Percentiles rank a stretch among this genome's conserved stretches.
phyloP scores from a whole-genome alignment of 2,888 invertebrate species.

The Leuctra nigra region DNA sequence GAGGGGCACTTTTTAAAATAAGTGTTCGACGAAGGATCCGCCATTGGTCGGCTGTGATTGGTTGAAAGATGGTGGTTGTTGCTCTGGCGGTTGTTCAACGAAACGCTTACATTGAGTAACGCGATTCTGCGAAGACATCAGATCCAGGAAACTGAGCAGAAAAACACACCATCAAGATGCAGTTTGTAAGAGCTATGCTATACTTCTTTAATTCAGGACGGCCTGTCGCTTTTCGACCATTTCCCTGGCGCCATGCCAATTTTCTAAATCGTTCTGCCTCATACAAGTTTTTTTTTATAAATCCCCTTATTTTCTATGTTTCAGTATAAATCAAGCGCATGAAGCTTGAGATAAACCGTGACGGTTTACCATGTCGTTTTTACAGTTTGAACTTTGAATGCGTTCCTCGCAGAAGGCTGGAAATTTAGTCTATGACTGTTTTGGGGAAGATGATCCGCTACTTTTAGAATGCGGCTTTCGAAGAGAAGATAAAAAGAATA shows the following conservation, averaged over 20 bases:
- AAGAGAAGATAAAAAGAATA: conserved; percentile 9
- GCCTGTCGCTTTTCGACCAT: conserved; percentile 23
- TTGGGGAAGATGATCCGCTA: conserved; percentile 11
- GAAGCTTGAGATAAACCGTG: conserved; percentile 17
- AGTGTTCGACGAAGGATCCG: no score
- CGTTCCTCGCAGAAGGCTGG: conserved; percentile 8
- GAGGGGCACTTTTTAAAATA: no score
- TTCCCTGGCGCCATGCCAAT: conserved; percentile 21
- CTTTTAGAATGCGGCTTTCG: conserved; percentile 4
- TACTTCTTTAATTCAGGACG: conserved; percentile 19
- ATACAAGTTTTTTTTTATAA: conserved; percentile 8
- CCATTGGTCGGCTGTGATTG: no score
- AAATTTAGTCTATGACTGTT: conserved; percentile 15
- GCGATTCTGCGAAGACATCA: no score
- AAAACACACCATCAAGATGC: conserved; percentile 19
- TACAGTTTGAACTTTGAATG: conserved; percentile 17
- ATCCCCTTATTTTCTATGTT: conserved; percentile 17
- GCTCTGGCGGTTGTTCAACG: no score
- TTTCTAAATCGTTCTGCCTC: conserved; percentile 22
- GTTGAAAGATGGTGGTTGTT: no score
- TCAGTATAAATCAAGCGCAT: conserved; percentile 22
- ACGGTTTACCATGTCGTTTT: conserved; percentile 17
- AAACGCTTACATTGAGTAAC: no score
- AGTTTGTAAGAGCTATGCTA: conserved; percentile 11
- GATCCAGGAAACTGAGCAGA: conserved; percentile 8